Conservation (phyloP, 2,113 vertebrate species). For the Oncorhynchus tshawytscha region DNA sequence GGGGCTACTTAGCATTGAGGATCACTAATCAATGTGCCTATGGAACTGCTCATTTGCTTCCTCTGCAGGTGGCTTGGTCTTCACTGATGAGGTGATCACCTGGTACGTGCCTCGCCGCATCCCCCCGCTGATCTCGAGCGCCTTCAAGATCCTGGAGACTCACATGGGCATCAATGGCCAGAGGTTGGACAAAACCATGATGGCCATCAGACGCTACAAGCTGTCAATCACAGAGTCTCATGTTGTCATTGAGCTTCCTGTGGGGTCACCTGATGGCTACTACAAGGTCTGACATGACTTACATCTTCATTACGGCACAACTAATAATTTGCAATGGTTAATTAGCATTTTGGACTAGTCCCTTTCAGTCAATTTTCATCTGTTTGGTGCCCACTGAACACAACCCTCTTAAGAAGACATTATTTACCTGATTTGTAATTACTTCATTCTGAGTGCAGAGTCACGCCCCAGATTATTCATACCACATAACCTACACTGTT, state of each 20-base stretch:
- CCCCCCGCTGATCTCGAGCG: conserved; percentile 42
- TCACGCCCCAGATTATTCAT: conserved; percentile 62
- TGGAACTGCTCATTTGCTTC: too few species aligned
- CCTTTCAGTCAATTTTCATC: conserved; percentile 15
- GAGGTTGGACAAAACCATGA: conserved; percentile 66
- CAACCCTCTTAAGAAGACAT: not conserved
- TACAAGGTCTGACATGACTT: conserved; percentile 73
- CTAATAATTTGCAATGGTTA: too few species aligned
- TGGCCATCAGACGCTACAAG: conserved; percentile 64
- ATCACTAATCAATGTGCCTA: too few species aligned
- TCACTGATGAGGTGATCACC: conserved; percentile 60
- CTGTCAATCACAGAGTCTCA: conserved; percentile 58
- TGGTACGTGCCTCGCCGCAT: conserved; percentile 78
- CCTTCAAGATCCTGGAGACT: conserved; percentile 60
- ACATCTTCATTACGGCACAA: not conserved
- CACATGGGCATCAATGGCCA: conserved; percentile 75
- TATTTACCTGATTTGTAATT: too few species aligned
- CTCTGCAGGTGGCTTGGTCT: conserved; percentile 70
- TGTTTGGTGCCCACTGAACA: not conserved
- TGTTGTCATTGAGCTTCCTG: conserved; percentile 72
- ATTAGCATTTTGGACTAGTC: too few species aligned
- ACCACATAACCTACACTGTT: conserved; percentile 64
- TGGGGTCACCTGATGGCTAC: conserved; percentile 77
- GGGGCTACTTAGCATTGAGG: too few species aligned
- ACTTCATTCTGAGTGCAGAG: conserved; percentile 62